Evolutionary conservation across 2,888 invertebrate species (phyloP).

Genomic region (Drosophila colorata): DNA sequence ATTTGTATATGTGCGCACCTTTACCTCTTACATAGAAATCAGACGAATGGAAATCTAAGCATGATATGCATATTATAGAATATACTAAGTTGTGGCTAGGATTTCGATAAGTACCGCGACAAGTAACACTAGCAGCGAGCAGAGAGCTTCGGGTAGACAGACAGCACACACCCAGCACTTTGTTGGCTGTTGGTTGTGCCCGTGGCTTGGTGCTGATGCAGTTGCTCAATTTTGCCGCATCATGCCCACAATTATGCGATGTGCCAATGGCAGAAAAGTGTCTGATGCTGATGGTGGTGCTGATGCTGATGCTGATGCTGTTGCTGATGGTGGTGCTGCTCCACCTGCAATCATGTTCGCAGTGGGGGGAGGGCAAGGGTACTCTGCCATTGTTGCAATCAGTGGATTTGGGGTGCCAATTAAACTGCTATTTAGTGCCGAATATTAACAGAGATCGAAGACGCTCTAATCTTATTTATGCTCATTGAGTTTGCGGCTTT

Average conservation of each 20-base stretch:
- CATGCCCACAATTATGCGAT: slow-evolving; percentile 63
- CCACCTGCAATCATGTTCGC: slow-evolving; percentile 13
- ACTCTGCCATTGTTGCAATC: slow-evolving; percentile 45
- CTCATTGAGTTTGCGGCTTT: slow-evolving; percentile 65
- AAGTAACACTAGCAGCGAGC: background rate
- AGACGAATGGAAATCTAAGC: slow-evolving; percentile 2
- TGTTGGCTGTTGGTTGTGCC: slow-evolving; percentile 14
- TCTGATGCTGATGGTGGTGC: slow-evolving; percentile 7
- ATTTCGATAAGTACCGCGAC: slow-evolving; percentile 15
- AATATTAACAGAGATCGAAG: slow-evolving; percentile 55
- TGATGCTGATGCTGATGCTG: background rate
- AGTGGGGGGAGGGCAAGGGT: background rate
- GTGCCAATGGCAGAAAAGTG: slow-evolving; percentile 42
- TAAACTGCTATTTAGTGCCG: slow-evolving; percentile 75
- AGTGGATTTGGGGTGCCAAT: slow-evolving; percentile 62
- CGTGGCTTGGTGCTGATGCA: slow-evolving; percentile 12
- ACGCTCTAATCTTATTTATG: slow-evolving; percentile 74
- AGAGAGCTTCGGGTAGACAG: slow-evolving; percentile 9
- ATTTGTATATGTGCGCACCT: too few species aligned
- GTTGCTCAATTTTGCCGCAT: slow-evolving; percentile 58
- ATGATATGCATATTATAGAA: slow-evolving; percentile 26
- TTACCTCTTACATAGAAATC: background rate
- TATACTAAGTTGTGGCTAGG: slow-evolving; percentile 3
- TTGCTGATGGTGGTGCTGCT: background rate
- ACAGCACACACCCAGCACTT: slow-evolving; percentile 57